These are phyloP conservation scores for Tachysurus fulvidraco DNA, from an alignment of 2,113 vertebrate genomes.

Conservation along the genomic window DNA sequence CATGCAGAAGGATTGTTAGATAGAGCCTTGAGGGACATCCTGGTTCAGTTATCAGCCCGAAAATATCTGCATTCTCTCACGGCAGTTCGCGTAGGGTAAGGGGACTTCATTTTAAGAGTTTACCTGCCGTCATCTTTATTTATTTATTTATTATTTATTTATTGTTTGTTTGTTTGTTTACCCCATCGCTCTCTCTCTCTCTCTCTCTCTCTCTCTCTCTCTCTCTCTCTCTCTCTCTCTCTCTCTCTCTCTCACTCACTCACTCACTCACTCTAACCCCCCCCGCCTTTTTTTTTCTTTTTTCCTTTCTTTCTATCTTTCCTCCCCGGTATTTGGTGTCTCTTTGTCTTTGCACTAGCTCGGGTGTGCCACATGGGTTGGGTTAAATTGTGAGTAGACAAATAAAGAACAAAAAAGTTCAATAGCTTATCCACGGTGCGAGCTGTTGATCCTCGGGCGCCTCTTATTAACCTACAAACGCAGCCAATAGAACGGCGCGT, in stretches of 20 bases:
- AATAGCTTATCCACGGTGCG: neutral
- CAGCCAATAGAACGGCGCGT: neutral
- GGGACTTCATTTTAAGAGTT: slow-evolving; percentile 72
- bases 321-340: slow-evolving; percentile 27
- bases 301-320: neutral
- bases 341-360: slow-evolving; percentile 44
- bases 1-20: slow-evolving; percentile 90
- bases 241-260: no score
- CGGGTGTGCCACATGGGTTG: slow-evolving; percentile 22
- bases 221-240: neutral
- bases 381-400: neutral
- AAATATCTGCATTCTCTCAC: slow-evolving; percentile 91
- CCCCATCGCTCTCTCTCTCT: neutral
- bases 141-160: slow-evolving; percentile 48
- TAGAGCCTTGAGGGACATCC: slow-evolving; percentile 92
- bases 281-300: slow-evolving; percentile 21
- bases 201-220: neutral
- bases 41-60: slow-evolving; percentile 90
- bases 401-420: neutral
- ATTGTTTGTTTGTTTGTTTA: slow-evolving; percentile 3
- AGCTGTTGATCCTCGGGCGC: slow-evolving; percentile 12
- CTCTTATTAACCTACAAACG: neutral
- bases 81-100: slow-evolving; percentile 92
- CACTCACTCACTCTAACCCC: neutral
- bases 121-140: slow-evolving; percentile 64